These are phyloP conservation scores for Oncorhynchus gorbuscha DNA, from an alignment of 2,113 vertebrate species.

Conservation along the genomic window DNA sequence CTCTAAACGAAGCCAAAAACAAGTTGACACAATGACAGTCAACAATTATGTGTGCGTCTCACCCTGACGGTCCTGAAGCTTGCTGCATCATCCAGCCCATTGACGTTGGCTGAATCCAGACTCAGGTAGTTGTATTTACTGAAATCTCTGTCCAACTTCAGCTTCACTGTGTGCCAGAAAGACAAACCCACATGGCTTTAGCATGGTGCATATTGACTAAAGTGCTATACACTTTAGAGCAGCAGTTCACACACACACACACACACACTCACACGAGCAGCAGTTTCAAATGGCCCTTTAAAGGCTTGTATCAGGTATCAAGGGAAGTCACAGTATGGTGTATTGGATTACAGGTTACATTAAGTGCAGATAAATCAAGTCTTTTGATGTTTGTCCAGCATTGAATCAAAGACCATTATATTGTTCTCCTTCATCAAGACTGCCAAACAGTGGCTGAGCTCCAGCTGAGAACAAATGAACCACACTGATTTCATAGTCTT, in stretches of 20 bases:
- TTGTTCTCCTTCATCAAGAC: slow-evolving; percentile 47
- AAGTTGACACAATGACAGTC: not conserved
- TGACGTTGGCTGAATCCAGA: slow-evolving; percentile 89
- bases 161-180: slow-evolving; percentile 77
- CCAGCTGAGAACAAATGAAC: slow-evolving; percentile 42
- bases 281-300: slow-evolving; percentile 43
- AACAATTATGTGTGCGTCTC: slow-evolving; percentile 42
- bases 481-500: slow-evolving; percentile 48
- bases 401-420: slow-evolving; percentile 29
- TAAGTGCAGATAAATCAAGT: slow-evolving; percentile 48
- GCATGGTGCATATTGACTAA: not conserved
- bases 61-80: slow-evolving; percentile 93
- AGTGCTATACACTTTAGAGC: not conserved
- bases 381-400: slow-evolving; percentile 45
- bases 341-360: slow-evolving; percentile 58
- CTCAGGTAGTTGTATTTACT: slow-evolving; percentile 96
- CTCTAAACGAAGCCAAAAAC: not conserved
- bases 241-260: not conserved
- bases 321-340: slow-evolving; percentile 50
- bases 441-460: slow-evolving; percentile 60
- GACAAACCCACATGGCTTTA: slow-evolving; percentile 9
- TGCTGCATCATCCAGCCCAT: slow-evolving; percentile 90
- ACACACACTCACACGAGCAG: not conserved
- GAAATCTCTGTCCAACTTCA: slow-evolving; percentile 90
- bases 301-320: slow-evolving; percentile 42